Evolutionary conservation across 2,113 vertebrate species (phyloP), one percentile per base, ranked within the genome.

Genomic region (Bos taurus): DNA sequence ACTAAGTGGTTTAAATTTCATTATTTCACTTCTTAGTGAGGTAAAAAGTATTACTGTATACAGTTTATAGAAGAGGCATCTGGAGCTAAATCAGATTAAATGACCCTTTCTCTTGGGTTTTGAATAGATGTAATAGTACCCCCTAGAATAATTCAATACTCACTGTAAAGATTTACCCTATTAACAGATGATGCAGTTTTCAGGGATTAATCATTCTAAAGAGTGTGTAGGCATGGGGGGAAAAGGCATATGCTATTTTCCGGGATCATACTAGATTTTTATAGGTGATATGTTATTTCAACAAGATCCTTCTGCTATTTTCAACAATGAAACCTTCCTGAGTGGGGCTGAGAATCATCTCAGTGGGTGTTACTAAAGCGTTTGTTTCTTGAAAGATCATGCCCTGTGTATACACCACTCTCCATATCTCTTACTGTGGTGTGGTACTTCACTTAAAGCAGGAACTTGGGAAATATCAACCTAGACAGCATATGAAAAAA

Each of bases 341-440:
- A 28, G n/a, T 74, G 33, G 2, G 12, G 40, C 0, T 74, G 4
- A 83, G 88, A 23, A 59, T 74, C 26, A 85, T 52, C 14, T 56
- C 25, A 33, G 6, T 3, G 64, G 36, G 5, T 81, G 21, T 84
- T 48, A 19, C 25, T 52, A 48, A 40, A 8, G 1, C 19, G 1
- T 86, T 52, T 91, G 25, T 1, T 74, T 33, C 54, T 60, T 92
- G 17, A 91, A 7, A 2, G 15, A 11, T 25, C 59, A 30, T 64
- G 1, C 21, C 15, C 28, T 19, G 1, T 6, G 3, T 56, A 3
- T 52, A 1, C 1, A 5, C 16, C 21, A 62, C 4, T n/a, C 8
- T 25, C 16, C n/a, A 28, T 36, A 50, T 84, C 14, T 59, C 21
- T 95, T 36, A 89, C 26, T 14, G 8, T 60, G 17, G 5, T 60